Evolutionary conservation across 2,888 invertebrate species (phyloP).

Genomic region (Eucera pruinosa): DNA sequence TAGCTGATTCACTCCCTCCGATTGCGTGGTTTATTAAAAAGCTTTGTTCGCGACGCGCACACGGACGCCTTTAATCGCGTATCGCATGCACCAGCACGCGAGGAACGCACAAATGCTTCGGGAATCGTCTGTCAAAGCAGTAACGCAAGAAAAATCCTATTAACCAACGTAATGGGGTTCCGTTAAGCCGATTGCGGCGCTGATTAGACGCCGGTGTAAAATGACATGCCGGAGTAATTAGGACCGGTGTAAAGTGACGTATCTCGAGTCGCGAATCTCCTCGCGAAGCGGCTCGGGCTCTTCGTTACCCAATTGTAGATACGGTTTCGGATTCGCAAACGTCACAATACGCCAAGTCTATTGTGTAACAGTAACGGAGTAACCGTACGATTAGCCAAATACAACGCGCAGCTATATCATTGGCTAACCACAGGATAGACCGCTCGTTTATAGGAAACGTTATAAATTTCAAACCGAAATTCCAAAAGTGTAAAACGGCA

Average conservation of each 20-base stretch:
- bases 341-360: conserved; percentile 10
- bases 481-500: too few species aligned
- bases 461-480: too few species aligned
- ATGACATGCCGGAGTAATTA: conserved; percentile 52
- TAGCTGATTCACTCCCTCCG: neutral
- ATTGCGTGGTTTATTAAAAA: conserved; percentile 17
- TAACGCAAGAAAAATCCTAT: conserved; percentile 44
- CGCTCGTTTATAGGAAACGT: too few species aligned
- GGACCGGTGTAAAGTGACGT: conserved; percentile 47
- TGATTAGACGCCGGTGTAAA: conserved; percentile 60
- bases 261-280: conserved; percentile 53
- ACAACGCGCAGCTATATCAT: too few species aligned
- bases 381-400: neutral
- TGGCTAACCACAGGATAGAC: too few species aligned
- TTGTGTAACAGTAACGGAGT: neutral
- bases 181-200: conserved; percentile 60
- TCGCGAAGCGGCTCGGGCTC: conserved; percentile 42
- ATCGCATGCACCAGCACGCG: neutral
- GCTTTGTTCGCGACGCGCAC: conserved; percentile 4
- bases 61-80: conserved; percentile 24
- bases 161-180: conserved; percentile 50
- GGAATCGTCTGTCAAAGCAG: conserved; percentile 33
- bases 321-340: conserved; percentile 49
- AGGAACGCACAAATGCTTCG: conserved; percentile 16
- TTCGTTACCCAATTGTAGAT: conserved; percentile 59